phyloP scores from a whole-genome alignment of 2,888 invertebrate species.

The Amphipyra berbera region DNA sequence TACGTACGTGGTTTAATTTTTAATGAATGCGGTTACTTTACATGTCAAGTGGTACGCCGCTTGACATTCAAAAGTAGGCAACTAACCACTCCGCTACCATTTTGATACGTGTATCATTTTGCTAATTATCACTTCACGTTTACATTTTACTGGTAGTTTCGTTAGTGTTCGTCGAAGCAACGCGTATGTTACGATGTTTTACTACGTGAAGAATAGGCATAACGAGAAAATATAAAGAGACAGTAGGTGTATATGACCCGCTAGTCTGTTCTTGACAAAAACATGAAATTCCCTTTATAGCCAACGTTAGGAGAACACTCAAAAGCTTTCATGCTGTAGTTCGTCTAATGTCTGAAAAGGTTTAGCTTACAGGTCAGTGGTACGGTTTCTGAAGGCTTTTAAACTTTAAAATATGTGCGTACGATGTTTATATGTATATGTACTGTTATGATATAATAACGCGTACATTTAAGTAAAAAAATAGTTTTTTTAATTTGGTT shows the following conservation, averaged over 20 bases:
- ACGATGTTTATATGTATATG: too few species aligned
- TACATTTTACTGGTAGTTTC: background rate
- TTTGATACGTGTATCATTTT: constrained; percentile 41
- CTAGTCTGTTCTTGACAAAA: constrained; percentile 45
- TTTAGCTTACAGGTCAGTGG: constrained; percentile 43
- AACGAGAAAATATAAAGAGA: too few species aligned
- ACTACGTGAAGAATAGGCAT: background rate
- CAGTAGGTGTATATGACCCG: constrained; percentile 43
- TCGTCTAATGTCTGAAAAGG: constrained; percentile 52
- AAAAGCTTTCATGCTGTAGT: constrained; percentile 62
- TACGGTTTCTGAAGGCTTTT: constrained; percentile 9
- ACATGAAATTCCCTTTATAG: constrained; percentile 56
- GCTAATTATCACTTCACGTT: constrained; percentile 32
- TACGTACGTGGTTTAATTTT: constrained; percentile 44
- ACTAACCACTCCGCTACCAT: constrained; percentile 38
- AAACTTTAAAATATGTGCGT: background rate
- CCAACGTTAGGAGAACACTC: constrained; percentile 55
- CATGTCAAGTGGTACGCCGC: constrained; percentile 29
- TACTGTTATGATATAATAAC: too few species aligned
- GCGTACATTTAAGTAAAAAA: too few species aligned
- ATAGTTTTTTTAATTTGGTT: too few species aligned
- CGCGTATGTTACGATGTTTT: background rate
- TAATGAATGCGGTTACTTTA: constrained; percentile 49
- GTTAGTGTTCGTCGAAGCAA: too few species aligned
- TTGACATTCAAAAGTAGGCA: constrained; percentile 44